Base-by-base conservation (phyloP, 92 coral and sea anemone genomes). In the Micromussa lordhowensis region DNA sequence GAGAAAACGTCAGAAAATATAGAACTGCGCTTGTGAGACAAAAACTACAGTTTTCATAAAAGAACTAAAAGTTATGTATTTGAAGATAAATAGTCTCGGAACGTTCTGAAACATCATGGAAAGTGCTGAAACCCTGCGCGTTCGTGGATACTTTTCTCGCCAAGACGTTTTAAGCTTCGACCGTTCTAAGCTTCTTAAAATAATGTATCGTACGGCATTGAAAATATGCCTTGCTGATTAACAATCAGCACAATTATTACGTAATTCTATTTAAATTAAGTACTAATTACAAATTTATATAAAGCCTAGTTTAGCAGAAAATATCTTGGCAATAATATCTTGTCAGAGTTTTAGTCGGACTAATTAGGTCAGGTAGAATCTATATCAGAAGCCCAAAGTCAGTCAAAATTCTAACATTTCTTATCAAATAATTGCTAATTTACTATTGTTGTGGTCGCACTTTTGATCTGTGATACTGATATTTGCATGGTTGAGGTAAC, bases 401-500 rank as follows among this genome's bases (percentile, higher is more conserved):
- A 40, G 35, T 13, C 32, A 77, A 77, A 77, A 24, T n/a, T 77
- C 14, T 63, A 77, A 5, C 36, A 77, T 77, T 77, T 51, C n/a
- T 77, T 48, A 38, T 48, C 61, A n/a, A 77, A 49, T 51, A 24
- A 35, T 73, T 73, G 78, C 14, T 36, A 34, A 53, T 73, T 73
- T 73, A 53, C 78, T 2, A 5, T 12, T 73, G 51, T 2, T 30
- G 76, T 71, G 76, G 15, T 71, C 40, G 19, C 24, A 71, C 31
- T 34, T 30, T 77, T 32, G 61, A 61, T 77, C 38, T 15, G 17
- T 76, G 4, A 40, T 28, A 58, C 31, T 12, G 58, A n/a, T 85
- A 85, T 85, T 76, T 75, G 82, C 82, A 76, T 76, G 75, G 80
- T 22, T 24, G 58, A 57, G 24, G 1, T 7, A 21, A 44, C 15